Evolutionary conservation across 2,888 invertebrate genomes (phyloP).

Genomic region (Ormyrus pomaceus): DNA sequence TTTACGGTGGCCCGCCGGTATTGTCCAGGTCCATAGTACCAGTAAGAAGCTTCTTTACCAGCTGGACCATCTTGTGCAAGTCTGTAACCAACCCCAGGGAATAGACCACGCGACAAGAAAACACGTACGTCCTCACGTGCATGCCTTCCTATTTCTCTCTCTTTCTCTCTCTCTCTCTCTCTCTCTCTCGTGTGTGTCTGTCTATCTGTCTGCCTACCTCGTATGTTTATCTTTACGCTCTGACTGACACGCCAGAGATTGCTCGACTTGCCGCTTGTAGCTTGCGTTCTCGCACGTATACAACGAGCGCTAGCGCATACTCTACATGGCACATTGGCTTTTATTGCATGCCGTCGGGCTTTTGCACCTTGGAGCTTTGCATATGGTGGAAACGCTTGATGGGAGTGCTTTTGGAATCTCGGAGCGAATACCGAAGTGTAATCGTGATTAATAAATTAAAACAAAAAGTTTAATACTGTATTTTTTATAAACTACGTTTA

Average conservation of each 20-base stretch:
- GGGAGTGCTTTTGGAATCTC: not conserved
- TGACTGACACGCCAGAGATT: conserved; percentile 24
- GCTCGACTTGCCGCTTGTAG: conserved; percentile 15
- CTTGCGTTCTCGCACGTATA: not conserved
- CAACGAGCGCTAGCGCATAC: not conserved
- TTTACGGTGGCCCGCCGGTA: conserved; percentile 29
- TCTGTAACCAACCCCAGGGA: conserved; percentile 90
- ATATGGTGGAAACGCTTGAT: conserved; percentile 3
- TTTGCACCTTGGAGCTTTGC: not conserved
- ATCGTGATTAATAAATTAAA: conserved; percentile 3
- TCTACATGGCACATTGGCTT: conserved; percentile 13
- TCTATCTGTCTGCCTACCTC: not conserved
- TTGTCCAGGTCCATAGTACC: conserved; percentile 90
- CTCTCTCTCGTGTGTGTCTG: conserved; percentile 4
- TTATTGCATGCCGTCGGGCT: conserved; percentile 40
- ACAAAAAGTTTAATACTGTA: conserved; percentile 4
- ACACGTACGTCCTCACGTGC: conserved; percentile 79
- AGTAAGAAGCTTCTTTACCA: conserved; percentile 97
- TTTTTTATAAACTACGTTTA: not conserved
- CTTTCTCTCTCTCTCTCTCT: conserved; percentile 12
- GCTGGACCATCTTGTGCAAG: conserved; percentile 95
- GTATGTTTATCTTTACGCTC: conserved; percentile 25
- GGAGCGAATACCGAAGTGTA: not conserved
- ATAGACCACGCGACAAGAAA: conserved; percentile 85
- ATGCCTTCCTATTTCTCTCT: conserved; percentile 46